Percentiles rank a stretch among this genome's conserved stretches.
phyloP scores from a whole-genome alignment of 1,140 invertebrate species.

The Zaprionus kolodkinae region DNA sequence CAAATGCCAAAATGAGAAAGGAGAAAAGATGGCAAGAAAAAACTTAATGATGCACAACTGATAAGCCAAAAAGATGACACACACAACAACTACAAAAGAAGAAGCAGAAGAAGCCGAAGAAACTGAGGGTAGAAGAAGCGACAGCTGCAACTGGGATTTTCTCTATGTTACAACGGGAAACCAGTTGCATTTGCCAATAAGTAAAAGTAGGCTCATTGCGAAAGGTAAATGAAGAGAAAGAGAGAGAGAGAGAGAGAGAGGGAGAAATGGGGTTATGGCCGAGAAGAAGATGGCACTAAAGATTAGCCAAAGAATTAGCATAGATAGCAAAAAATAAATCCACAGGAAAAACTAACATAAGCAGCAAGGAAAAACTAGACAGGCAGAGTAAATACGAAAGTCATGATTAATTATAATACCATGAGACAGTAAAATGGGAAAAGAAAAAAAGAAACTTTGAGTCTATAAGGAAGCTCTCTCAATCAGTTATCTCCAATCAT shows the following conservation, averaged over 20 bases:
- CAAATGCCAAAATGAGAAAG: constrained; percentile 55
- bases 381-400: background rate
- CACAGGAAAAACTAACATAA: constrained; percentile 2
- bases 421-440: background rate
- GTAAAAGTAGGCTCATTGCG: constrained; percentile 38
- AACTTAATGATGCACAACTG: constrained; percentile 75
- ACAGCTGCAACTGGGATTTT: background rate
- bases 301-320: constrained; percentile 12
- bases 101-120: background rate
- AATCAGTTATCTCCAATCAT: background rate
- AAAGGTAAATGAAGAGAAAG: background rate
- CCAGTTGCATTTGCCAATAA: constrained; percentile 37
- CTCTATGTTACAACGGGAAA: constrained; percentile 25
- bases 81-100: constrained; percentile 19
- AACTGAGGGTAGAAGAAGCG: constrained; percentile 2
- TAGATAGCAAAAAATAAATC: constrained; percentile 22
- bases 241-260: constrained; percentile 12
- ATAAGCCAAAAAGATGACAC: constrained; percentile 80
- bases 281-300: constrained; percentile 12
- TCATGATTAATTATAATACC: constrained; percentile 10
- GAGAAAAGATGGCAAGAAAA: constrained; percentile 53
- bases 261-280: constrained; percentile 27
- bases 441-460: background rate
- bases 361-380: background rate
- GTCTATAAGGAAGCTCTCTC: background rate